Conservation (phyloP, 2,113 vertebrate genomes). For the Phyllostomus hastatus region DNA sequence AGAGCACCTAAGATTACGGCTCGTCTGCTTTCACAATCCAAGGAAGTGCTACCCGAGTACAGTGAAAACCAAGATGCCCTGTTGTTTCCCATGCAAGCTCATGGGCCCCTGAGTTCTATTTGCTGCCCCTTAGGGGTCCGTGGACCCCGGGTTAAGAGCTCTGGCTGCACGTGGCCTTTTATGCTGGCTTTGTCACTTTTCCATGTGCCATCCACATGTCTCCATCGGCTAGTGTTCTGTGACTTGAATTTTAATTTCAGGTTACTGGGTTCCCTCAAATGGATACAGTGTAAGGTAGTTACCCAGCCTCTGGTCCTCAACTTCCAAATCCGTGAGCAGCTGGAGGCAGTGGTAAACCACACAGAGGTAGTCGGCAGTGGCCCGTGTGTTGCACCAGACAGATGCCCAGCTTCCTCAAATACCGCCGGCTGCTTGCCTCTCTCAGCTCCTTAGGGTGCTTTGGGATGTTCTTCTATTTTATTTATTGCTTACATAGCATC, state of each 20-base stretch:
- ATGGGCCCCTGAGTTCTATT: not conserved
- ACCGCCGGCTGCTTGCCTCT: not conserved
- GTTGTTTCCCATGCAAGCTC: not conserved
- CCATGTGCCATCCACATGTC: not conserved
- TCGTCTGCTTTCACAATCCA: not conserved
- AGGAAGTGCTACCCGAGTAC: not conserved
- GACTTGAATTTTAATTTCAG: not conserved
- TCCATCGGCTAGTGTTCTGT: not conserved
- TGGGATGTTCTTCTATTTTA: not conserved
- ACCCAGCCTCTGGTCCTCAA: not conserved
- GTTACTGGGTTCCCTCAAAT: not conserved
- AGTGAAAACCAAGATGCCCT: not conserved
- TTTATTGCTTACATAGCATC: not conserved
- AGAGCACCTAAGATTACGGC: not conserved
- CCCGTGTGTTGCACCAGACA: not conserved
- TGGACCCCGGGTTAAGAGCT: not conserved
- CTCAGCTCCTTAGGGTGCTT: not conserved
- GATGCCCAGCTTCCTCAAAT: not conserved
- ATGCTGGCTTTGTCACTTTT: not conserved
- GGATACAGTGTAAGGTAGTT: not conserved
- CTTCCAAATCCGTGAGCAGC: not conserved
- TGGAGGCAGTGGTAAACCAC: not conserved
- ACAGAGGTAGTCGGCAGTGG: fast-evolving
- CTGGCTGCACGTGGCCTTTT: not conserved
- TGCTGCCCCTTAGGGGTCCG: fast-evolving